Evolutionary conservation across 2,888 invertebrate genomes (phyloP), one percentile per base, ranked within the genome.

Genomic region (Drosophila formosana): DNA sequence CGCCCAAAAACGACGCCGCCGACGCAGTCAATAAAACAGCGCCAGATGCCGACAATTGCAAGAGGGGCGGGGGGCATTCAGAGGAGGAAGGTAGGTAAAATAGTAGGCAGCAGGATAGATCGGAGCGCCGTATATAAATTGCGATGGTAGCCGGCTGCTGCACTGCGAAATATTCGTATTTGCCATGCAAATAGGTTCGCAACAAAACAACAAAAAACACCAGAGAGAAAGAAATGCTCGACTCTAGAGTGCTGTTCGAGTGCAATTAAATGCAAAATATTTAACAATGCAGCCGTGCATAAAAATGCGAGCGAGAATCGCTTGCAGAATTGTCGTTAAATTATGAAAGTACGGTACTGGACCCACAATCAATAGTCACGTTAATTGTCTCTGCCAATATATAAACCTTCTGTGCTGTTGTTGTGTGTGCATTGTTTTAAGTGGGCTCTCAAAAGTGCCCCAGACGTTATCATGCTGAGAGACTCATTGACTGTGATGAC

Each of bases 201-300:
- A 41, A 61, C 56, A 51, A 61, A 45, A 11, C 55, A 65, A 46
- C 41, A 49, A 37, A 46, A 46, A 62, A 55, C 18, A 18, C 18
- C 18, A 18, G 18, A 46, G 37, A 46, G 32, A 68, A 45, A 55
- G 53, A 68, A 67, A 46, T 55, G 52, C 53, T 51, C 32, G 39
- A 55, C 57, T 60, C 78, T 63, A 52, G 34, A 56, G 56, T 53
- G 63, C 67, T 68, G 47, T 74, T 82, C 66, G 69, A 86, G 84
- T 83, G 83, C 87, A 88, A 84, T 84, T 84, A 84, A 88, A 84
- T 76, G 76, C 80, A 80, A 88, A 84, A 88, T 84, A 80, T 80
- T 86, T 82, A 79, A 80, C 68, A 72, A 72, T 72, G 66, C 74
- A 66, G 60, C 63, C 68, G 46, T 65, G 75, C 64, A 80, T 58